Conservation (phyloP, 1,140 invertebrate species). For the Nymphalis io region DNA sequence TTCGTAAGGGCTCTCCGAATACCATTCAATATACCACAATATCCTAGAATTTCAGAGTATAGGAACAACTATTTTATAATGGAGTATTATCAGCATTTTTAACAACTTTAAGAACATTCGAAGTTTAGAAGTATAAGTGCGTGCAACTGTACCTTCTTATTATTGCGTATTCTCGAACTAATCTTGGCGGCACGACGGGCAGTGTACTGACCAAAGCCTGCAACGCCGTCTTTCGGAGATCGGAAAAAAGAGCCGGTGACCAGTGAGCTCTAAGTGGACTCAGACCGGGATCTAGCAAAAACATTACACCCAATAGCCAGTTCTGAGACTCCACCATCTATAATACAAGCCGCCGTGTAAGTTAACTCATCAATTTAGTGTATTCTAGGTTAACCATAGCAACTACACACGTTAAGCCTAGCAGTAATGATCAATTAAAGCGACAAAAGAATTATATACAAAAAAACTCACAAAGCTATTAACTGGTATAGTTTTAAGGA, state of each 20-base stretch:
- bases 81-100: too few species aligned
- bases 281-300: constrained; percentile 58
- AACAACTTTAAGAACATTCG: too few species aligned
- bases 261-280: constrained; percentile 51
- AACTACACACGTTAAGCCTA: too few species aligned
- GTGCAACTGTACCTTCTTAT: constrained; percentile 51
- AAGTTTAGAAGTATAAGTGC: background rate
- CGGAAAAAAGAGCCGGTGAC: constrained; percentile 56
- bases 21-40: constrained; percentile 74
- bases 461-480: constrained; percentile 58
- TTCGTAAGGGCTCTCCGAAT: constrained; percentile 61
- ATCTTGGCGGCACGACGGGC: constrained; percentile 34
- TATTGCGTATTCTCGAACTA: constrained; percentile 51
- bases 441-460: background rate
- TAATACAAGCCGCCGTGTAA: too few species aligned
- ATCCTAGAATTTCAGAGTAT: constrained; percentile 41
- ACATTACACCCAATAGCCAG: constrained; percentile 68
- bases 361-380: background rate
- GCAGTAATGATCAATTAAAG: background rate
- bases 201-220: constrained; percentile 59
- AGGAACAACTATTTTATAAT: too few species aligned
- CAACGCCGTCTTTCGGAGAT: constrained; percentile 54
- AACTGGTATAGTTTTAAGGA: constrained; percentile 50
- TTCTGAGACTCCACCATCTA: constrained; percentile 56
- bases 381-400: too few species aligned